Conservation (phyloP, 2,888 invertebrate species). For the Rhagonycha fulva region DNA sequence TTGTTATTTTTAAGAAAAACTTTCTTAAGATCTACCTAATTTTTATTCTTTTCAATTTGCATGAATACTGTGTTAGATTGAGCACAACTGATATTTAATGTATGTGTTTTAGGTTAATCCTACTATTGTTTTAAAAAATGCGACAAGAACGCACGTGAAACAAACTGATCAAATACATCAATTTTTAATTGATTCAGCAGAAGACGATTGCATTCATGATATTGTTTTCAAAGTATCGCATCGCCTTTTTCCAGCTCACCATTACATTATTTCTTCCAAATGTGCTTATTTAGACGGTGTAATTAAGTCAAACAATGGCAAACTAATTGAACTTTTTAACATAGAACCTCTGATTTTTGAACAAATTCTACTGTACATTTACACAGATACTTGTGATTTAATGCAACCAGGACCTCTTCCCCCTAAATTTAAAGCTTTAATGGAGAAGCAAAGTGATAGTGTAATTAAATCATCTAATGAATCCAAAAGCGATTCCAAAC, state of each 20-base stretch:
- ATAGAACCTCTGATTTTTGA: slow-evolving; percentile 70
- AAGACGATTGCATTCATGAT: slow-evolving; percentile 74
- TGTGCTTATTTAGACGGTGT: slow-evolving; percentile 66
- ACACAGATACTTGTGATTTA: slow-evolving; percentile 70
- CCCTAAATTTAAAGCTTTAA: slow-evolving; percentile 35
- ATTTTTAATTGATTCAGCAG: slow-evolving; percentile 65
- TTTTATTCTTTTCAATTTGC: no score
- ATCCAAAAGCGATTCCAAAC: slow-evolving; percentile 14
- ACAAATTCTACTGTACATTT: slow-evolving; percentile 71
- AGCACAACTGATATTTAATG: not conserved
- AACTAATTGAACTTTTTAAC: slow-evolving; percentile 58
- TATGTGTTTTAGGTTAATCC: slow-evolving; percentile 39
- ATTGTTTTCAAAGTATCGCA: slow-evolving; percentile 69
- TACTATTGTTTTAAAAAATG: not conserved
- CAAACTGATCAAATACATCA: slow-evolving; percentile 59
- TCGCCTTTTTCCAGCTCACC: slow-evolving; percentile 70
- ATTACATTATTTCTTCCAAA: slow-evolving; percentile 69
- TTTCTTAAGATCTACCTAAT: no score
- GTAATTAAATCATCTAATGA: slow-evolving; percentile 14
- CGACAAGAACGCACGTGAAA: not conserved
- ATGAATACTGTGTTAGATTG: not conserved
- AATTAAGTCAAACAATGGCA: slow-evolving; percentile 53
- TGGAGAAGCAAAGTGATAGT: slow-evolving; percentile 29
- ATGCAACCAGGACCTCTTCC: slow-evolving; percentile 59
- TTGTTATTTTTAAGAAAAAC: no score